phyloP scores from a whole-genome alignment of 2,888 invertebrate species.

The Meteorus colon region DNA sequence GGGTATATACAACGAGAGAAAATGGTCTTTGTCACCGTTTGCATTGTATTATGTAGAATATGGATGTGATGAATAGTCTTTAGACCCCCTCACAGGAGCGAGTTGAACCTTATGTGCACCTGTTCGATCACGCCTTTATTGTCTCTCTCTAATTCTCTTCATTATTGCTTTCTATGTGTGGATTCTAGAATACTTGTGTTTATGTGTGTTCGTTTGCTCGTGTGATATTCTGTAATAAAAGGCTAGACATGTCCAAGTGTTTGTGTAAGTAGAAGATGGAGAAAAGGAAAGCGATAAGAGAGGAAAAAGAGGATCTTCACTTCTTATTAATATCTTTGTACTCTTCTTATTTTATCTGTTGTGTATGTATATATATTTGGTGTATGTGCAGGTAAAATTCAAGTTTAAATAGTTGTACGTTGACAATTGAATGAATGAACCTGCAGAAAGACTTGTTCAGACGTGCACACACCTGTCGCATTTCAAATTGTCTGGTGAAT shows the following conservation, averaged over 20 bases:
- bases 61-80: slow-evolving; percentile 24
- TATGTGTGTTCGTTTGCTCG: neutral
- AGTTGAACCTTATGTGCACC: slow-evolving; percentile 16
- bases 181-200: no score
- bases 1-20: neutral
- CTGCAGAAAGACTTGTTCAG: no score
- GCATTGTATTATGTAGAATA: slow-evolving; percentile 3
- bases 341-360: neutral
- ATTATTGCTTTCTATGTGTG: neutral
- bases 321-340: neutral
- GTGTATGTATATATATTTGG: neutral
- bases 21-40: slow-evolving; percentile 33
- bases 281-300: neutral
- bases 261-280: neutral
- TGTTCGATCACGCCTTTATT: slow-evolving; percentile 32
- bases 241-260: neutral
- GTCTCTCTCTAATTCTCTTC: neutral
- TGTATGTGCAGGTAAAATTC: neutral
- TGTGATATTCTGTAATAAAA: neutral
- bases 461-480: neutral
- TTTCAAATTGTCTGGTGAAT: no score
- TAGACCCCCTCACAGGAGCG: neutral
- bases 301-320: neutral
- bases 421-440: no score
- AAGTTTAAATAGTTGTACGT: neutral